These are phyloP conservation scores for Sternotherus odoratus DNA, from an alignment of 2,797 vertebrate genomes.

Conservation along the genomic window DNA sequence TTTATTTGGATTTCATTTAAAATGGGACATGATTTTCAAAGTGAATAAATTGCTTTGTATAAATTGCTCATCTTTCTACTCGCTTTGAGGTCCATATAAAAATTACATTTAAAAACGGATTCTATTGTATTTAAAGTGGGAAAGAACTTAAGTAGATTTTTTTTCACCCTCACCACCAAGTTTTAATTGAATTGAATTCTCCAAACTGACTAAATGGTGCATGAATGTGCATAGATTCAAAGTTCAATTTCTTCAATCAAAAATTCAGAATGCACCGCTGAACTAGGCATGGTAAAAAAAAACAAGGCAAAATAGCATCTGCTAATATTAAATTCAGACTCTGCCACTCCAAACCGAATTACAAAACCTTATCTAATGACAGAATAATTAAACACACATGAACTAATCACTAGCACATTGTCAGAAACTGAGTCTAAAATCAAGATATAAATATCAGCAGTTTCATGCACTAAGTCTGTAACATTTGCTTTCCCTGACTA, in stretches of 20 bases:
- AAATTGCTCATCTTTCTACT: not conserved
- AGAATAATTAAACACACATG: constrained; percentile 60
- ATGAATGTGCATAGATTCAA: constrained; percentile 11
- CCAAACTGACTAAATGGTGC: constrained; percentile 42
- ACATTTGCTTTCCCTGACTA: constrained; percentile 44
- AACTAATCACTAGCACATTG: constrained; percentile 3
- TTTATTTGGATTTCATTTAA: constrained; percentile 23
- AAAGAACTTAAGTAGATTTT: not conserved
- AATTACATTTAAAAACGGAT: not conserved
- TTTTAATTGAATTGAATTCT: constrained; percentile 56
- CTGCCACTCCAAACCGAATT: not conserved
- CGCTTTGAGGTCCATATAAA: not conserved
- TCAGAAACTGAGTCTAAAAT: not conserved
- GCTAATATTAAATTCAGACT: constrained; percentile 30
- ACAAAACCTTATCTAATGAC: constrained; percentile 42
- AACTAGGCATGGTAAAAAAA: not conserved
- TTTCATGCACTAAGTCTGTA: not conserved
- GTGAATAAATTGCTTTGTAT: not conserved
- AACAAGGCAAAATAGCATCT: constrained; percentile 3
- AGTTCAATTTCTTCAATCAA: constrained; percentile 47
- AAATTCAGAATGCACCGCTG: not conserved
- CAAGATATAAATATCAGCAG: constrained; percentile 23
- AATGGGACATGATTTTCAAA: not conserved
- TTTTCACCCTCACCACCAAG: not conserved
- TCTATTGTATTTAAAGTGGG: not conserved